Conservation (phyloP, 2,113 vertebrate species). For the Pteronura brasiliensis region DNA sequence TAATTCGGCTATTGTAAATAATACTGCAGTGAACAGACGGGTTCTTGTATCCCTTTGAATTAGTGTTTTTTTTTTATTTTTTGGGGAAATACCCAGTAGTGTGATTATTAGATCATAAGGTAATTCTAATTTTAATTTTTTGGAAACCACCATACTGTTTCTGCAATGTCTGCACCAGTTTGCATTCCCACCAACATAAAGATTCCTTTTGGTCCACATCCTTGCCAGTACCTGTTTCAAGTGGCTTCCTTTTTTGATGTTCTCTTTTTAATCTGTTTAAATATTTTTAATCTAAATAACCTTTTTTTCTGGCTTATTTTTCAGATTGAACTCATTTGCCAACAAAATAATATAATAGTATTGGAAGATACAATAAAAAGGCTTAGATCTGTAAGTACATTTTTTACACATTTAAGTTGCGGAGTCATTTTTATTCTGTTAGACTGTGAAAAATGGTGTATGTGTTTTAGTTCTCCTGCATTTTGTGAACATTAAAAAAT, state of each 20-base stretch:
- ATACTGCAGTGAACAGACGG: neutral
- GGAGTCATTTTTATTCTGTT: neutral
- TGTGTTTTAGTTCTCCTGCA: neutral
- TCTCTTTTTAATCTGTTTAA: neutral
- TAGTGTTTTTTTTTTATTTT: neutral
- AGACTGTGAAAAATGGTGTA: neutral
- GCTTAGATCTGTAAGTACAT: conserved; percentile 80
- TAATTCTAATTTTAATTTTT: neutral
- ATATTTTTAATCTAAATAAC: conserved; percentile 15
- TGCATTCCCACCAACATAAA: neutral
- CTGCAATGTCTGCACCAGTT: neutral
- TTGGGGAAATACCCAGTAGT: neutral
- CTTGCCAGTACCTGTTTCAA: neutral
- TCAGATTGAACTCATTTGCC: conserved; percentile 78
- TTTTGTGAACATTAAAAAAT: neutral
- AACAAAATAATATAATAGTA: conserved; percentile 79
- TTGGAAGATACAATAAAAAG: conserved; percentile 77
- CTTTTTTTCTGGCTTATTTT: conserved; percentile 45
- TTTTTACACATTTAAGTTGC: conserved; percentile 35
- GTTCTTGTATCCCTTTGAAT: neutral
- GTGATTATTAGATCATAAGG: neutral
- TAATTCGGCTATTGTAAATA: neutral
- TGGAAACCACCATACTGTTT: neutral
- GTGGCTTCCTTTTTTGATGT: neutral
- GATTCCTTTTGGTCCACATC: neutral